phyloP scores from a whole-genome alignment of 1,140 invertebrate genomes.

The Drosophila persimilis region DNA sequence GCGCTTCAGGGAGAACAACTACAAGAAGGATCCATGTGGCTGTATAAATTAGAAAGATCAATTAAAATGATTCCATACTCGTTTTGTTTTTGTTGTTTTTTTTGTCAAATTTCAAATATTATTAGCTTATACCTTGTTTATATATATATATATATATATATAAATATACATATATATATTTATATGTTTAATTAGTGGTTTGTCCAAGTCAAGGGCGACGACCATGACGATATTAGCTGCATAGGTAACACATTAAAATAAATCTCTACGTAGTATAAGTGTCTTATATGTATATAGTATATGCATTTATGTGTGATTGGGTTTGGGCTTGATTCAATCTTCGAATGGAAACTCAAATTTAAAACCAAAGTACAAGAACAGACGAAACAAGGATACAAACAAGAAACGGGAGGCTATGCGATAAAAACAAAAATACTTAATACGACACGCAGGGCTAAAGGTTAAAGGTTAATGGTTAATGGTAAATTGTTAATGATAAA shows the following conservation, averaged over 20 bases:
- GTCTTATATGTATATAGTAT: constrained; percentile 40
- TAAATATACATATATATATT: constrained; percentile 44
- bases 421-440: constrained; percentile 58
- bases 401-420: constrained; percentile 42
- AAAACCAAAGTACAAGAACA: constrained; percentile 14
- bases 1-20: constrained; percentile 31
- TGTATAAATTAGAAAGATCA: neutral
- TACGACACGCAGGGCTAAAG: constrained; percentile 29
- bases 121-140: constrained; percentile 76
- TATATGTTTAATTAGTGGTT: constrained; percentile 66
- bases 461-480: constrained; percentile 21
- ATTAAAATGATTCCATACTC: neutral
- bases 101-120: constrained; percentile 74
- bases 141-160: constrained; percentile 28
- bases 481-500: constrained; percentile 25
- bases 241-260: constrained; percentile 77
- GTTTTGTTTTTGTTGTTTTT: constrained; percentile 17
- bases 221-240: constrained; percentile 58
- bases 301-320: constrained; percentile 26
- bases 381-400: constrained; percentile 26
- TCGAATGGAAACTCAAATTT: constrained; percentile 34
- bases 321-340: constrained; percentile 6
- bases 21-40: constrained; percentile 2
- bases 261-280: constrained; percentile 47
- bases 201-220: constrained; percentile 64